Evolutionary conservation across 2,797 vertebrate genomes (phyloP), one percentile per base, ranked within the genome.

Genomic region (Vespertilio murinus): DNA sequence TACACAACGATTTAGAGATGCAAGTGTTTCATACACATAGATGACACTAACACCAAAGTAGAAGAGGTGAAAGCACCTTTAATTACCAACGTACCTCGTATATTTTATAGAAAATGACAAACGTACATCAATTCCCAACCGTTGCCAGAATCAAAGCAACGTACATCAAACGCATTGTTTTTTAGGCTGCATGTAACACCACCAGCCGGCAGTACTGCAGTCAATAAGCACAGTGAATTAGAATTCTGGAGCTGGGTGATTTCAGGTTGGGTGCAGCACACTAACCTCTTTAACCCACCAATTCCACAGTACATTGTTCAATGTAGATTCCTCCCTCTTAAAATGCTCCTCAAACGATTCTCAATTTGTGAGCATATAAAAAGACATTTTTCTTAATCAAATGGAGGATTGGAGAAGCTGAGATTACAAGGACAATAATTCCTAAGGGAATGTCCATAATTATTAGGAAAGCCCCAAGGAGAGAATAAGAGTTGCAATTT

Each of bases 401-500:
- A 61, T 3, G 30, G 9, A 12, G 2, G 18, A 20, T 5, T 35
- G 70, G 23, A 47, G 38, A 49, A 23, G 18, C 11, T 33, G 45
- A 28, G 10, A 8, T 30, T 35, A 65, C 22, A 35, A 59, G 30
- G 40, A 47, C 30, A 14, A 2, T 5, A 38, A 13, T 13, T 28
- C 74, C n/a, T 23, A 22, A 10, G 12, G 8, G 23, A 47, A 7
- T 16, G 17, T 2, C 35, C 18, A 4, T 0, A 11, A 14, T 5
- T 6, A 23, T 6, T 13, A 1, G 17, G 28, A 47, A 38, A 70
- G 16, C 12, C 71, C 69, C 38, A 10, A 28, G 40, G 2, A 52
- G 8, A 28, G 28, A 23, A 14, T 5, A 59, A 20, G 14, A 25
- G 35, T 33, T 42, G 8, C 1, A 28, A 1, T 47, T 7, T 28